Evolutionary conservation across 2,113 vertebrate genomes (phyloP), one percentile per base, ranked within the genome.

Genomic region (Meleagris gallopavo): DNA sequence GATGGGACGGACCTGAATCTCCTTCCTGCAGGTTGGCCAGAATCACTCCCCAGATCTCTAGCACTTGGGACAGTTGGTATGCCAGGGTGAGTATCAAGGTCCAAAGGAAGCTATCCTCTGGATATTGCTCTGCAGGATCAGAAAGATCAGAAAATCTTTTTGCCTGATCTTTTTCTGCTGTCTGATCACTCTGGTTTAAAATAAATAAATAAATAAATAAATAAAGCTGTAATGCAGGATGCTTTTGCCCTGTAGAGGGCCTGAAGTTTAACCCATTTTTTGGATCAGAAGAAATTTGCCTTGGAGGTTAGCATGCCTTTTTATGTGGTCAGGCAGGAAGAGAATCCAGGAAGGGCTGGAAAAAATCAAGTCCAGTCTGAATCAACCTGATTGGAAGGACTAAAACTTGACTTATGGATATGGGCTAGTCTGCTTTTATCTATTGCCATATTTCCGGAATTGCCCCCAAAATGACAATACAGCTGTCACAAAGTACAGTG

Each of bases 21-120:
- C 13, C 57, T 99, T 91, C 96, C 97, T 81, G 4, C 96, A 1
- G 84, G 17, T 2, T 99, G 99, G 98, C 98, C 98, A 0, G 91
- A 97, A 36, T 98, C 98, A 1, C 54, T 99, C 52, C 97, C 99
- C 2, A 57, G 25, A 87, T 99, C 99, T 54, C 91, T 99, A 91
- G 98, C 98, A 91, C 95, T 99, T 91, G 99, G 99, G 18, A 77
- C 95, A 3, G 19, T 99, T 54, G 98, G 99, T 73, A 99, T 99
- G 98, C 97, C 99, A 11, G 99, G 98, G 99, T 99, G 90, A 98
- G 97, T 97, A 75, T 72, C 0, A 2, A 60, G 48, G 32, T 50
- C 8, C 65, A 87, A 71, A 70, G 19, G 18, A 36, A 66, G 6
- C 20, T 89, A 1, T 45, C 6, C 5, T 24, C 18, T 70, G 22